Evolutionary conservation across 2,113 vertebrate species (phyloP).

Genomic region (Malaclemys terrapin): DNA sequence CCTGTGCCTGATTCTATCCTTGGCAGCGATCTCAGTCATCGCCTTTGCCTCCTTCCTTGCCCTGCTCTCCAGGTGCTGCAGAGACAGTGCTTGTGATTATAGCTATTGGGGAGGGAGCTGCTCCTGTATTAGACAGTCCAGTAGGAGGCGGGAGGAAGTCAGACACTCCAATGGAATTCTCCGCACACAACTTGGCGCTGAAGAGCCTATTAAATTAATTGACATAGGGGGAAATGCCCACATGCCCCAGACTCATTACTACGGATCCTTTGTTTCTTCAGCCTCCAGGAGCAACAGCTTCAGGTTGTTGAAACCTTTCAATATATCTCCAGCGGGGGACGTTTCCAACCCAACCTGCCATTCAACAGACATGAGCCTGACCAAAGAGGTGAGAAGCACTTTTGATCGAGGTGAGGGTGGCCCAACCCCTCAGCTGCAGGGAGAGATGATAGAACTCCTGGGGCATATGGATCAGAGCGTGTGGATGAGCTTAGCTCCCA

Average conservation of each 20-base stretch:
- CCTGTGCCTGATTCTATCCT: slow-evolving; percentile 82
- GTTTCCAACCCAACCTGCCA: slow-evolving; percentile 70
- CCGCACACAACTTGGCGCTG: slow-evolving; percentile 79
- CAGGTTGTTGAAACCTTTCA: slow-evolving; percentile 79
- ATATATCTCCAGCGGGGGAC: slow-evolving; percentile 67
- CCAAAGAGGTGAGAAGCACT: slow-evolving; percentile 61
- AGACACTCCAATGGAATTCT: slow-evolving; percentile 78
- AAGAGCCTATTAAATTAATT: slow-evolving; percentile 82
- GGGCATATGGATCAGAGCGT: not conserved
- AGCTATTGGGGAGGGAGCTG: slow-evolving; percentile 72
- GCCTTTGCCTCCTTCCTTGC: slow-evolving; percentile 82
- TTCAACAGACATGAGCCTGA: slow-evolving; percentile 72
- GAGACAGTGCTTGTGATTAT: slow-evolving; percentile 62
- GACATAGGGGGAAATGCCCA: slow-evolving; percentile 75
- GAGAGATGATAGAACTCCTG: not conserved
- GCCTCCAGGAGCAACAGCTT: slow-evolving; percentile 80
- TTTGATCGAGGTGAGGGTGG: not conserved
- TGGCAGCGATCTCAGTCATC: slow-evolving; percentile 82
- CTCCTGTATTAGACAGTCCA: slow-evolving; percentile 71
- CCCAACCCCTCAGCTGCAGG: slow-evolving; percentile 36
- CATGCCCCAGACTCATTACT: slow-evolving; percentile 73
- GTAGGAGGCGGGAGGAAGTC: slow-evolving; percentile 74
- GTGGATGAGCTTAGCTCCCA: not conserved
- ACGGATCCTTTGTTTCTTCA: slow-evolving; percentile 79
- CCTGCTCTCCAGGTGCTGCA: slow-evolving; percentile 80